Percentiles rank a stretch among this genome's conserved stretches.
Evolutionary conservation across 2,888 invertebrate genomes (phyloP).

Genomic region (Galeruca laticollis): DNA sequence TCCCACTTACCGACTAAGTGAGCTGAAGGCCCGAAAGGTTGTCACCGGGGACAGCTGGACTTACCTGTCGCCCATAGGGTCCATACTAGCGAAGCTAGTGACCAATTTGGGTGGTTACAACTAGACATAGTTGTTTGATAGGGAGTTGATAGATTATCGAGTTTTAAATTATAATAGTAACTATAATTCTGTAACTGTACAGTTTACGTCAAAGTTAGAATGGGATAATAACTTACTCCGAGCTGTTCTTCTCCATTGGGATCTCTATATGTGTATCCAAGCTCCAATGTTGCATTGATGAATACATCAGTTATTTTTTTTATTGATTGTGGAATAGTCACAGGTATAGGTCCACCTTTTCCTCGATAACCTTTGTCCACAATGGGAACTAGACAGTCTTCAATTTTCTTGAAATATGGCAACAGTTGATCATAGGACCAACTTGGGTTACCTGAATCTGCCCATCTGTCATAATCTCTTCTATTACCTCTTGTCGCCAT

Average conservation of each 20-base stretch:
- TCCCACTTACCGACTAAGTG: too few species aligned
- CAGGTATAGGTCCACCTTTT: slow-evolving; percentile 63
- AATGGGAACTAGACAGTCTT: slow-evolving; percentile 58
- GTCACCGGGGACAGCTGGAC: too few species aligned
- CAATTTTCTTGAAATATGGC: slow-evolving; percentile 64
- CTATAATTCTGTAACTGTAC: too few species aligned
- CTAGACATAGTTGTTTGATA: too few species aligned
- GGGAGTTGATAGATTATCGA: too few species aligned
- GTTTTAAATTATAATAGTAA: too few species aligned
- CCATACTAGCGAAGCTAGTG: too few species aligned
- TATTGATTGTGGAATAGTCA: slow-evolving; percentile 61
- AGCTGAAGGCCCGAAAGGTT: too few species aligned
- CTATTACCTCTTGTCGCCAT: slow-evolving; percentile 73
- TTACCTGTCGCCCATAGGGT: too few species aligned
- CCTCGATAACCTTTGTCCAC: slow-evolving; percentile 61
- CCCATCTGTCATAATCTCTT: slow-evolving; percentile 80
- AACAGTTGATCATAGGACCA: slow-evolving; percentile 69
- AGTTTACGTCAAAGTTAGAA: too few species aligned
- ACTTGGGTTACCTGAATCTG: slow-evolving; percentile 69
- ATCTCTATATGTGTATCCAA: slow-evolving; percentile 77
- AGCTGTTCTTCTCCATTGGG: slow-evolving; percentile 75
- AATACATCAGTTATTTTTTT: slow-evolving; percentile 69
- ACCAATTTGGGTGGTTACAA: too few species aligned
- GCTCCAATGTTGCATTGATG: slow-evolving; percentile 73
- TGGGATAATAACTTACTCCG: too few species aligned